Evolutionary conservation across 53 echinoderm and acorn worm species (phyloP), one percentile per base, ranked within the genome.

Genomic region (Echinarachnius parma): DNA sequence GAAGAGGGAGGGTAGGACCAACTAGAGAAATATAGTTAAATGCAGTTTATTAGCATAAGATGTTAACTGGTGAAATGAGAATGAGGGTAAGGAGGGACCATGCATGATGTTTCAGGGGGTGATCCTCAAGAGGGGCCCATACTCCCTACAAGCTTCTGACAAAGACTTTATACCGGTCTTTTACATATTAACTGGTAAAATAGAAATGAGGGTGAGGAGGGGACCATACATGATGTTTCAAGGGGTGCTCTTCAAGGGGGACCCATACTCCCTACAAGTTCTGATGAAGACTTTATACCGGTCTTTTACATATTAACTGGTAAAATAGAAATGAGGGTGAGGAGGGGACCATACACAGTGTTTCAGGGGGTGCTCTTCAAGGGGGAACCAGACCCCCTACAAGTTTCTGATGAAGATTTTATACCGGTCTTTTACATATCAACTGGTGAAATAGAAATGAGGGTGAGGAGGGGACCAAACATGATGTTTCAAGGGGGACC

Each of bases 261-360:
- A 81, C 3, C 78, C 53, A 16, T 50, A 82, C 21, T 53, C 65
- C 46, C 46, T 63, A 9, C 30, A 60, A 18, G 57, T 80, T 4
- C 74, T 22, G 78, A 77, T 36, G 61, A 81, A 10, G 55, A 82
- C 20, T 96, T 75, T 63, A 67, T 88, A 9, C 82, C 90, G 21
- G 77, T 61, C n/a, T n/a, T n/a, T n/a, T n/a, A n/a, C n/a, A n/a
- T n/a, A n/a, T 25, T 13, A 2, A 5, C 62, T 36, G 62, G 62
- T 24, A 39, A 62, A 1, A 42, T 62, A 1, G 37, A 9, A 24
- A 62, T 39, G 15, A 48, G 53, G 31, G 28, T 30, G 31, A 49
- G 47, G 19, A 48, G 21, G 39, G 31, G 48, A 16, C 50, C 81
- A 28, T 78, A 87, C 19, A 78, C 77, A 1, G 36, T 18, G 0